phyloP scores from a whole-genome alignment of 2,113 vertebrate genomes.

The Tenebrosternarchus preto region DNA sequence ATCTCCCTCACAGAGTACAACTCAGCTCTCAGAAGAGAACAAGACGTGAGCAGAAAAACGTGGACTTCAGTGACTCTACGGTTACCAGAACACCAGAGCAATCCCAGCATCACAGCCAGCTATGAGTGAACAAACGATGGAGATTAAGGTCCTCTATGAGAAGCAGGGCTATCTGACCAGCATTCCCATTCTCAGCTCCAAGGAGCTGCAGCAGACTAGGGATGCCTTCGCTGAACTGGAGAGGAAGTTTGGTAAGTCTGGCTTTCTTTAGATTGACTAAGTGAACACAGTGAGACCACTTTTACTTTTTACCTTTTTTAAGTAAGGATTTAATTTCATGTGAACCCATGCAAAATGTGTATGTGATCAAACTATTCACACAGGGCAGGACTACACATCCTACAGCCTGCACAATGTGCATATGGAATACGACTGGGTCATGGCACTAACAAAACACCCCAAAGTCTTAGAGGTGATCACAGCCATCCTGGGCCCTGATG shows the following conservation, averaged over 20 bases:
- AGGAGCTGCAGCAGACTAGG: constrained; percentile 67
- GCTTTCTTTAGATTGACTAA: not conserved
- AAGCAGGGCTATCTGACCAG: constrained; percentile 69
- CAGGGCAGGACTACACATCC: constrained; percentile 74
- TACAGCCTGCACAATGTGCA: constrained; percentile 81
- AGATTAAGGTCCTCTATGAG: constrained; percentile 59
- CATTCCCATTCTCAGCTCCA: constrained; percentile 64
- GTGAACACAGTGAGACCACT: too few species aligned
- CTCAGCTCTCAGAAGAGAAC: not conserved
- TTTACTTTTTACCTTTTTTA: too few species aligned
- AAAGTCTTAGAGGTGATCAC: constrained; percentile 63
- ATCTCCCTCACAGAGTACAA: not conserved
- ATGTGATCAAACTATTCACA: not conserved
- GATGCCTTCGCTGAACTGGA: constrained; percentile 70
- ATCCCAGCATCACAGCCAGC: constrained; percentile 18
- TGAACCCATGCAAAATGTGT: too few species aligned
- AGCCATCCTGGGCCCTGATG: constrained; percentile 70
- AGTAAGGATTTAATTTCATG: too few species aligned
- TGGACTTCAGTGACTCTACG: not conserved
- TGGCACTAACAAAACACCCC: constrained; percentile 70
- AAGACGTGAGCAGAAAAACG: not conserved
- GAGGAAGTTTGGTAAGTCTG: constrained; percentile 72
- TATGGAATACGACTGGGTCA: constrained; percentile 73
- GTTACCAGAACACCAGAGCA: constrained; percentile 16
- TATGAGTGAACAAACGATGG: constrained; percentile 54